Percentiles rank a stretch among this genome's conserved stretches.
Evolutionary conservation across 2,888 invertebrate genomes (phyloP).

Genomic region (Drosophila ezoana): DNA sequence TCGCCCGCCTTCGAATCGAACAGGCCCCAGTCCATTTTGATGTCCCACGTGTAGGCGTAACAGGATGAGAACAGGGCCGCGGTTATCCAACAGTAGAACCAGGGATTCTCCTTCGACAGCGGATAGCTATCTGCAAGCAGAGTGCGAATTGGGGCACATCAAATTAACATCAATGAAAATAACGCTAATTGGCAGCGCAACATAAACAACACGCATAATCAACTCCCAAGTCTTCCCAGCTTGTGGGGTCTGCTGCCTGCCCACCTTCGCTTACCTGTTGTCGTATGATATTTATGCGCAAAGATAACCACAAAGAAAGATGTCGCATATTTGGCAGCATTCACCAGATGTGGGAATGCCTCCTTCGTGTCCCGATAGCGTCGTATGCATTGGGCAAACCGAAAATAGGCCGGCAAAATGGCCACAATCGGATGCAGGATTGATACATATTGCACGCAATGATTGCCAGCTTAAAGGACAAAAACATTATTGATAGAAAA

Average conservation of each 20-base stretch:
- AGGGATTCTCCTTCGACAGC: slow-evolving; percentile 87
- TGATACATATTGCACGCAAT: slow-evolving; percentile 86
- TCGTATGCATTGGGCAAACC: slow-evolving; percentile 93
- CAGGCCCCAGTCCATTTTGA: slow-evolving; percentile 95
- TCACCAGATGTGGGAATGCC: slow-evolving; percentile 92
- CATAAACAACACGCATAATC: slow-evolving; percentile 57
- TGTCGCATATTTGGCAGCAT: slow-evolving; percentile 95
- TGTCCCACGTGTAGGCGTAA: slow-evolving; percentile 94
- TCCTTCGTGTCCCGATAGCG: slow-evolving; percentile 92
- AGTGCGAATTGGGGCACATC: slow-evolving; percentile 16
- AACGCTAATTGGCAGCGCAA: slow-evolving; percentile 59
- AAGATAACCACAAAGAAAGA: slow-evolving; percentile 94
- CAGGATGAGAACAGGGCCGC: slow-evolving; percentile 89
- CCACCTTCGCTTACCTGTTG: slow-evolving; percentile 75
- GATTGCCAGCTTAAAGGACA: slow-evolving; percentile 84
- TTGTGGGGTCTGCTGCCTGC: neutral
- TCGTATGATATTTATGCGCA: slow-evolving; percentile 85
- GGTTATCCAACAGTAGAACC: slow-evolving; percentile 89
- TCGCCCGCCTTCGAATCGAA: slow-evolving; percentile 91
- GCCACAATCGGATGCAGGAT: slow-evolving; percentile 88
- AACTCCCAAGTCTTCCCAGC: neutral
- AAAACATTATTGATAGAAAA: slow-evolving; percentile 5
- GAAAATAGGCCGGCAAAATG: slow-evolving; percentile 93
- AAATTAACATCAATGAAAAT: slow-evolving; percentile 55
- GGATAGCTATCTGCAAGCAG: slow-evolving; percentile 66